Base-by-base conservation (phyloP, 2,888 invertebrate species). In the Epirrita christyi region DNA sequence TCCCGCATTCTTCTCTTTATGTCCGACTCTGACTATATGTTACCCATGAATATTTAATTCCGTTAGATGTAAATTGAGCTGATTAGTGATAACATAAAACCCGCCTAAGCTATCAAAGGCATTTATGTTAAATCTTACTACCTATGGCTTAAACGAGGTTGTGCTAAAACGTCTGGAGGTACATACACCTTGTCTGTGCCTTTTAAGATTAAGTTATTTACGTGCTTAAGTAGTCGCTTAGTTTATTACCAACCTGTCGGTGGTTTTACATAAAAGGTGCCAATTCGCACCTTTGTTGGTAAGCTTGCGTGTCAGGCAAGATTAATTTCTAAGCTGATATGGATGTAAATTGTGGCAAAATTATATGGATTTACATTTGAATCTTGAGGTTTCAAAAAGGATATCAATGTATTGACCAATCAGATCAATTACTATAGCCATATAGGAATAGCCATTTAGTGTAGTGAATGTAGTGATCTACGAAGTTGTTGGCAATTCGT, bases 1-100 rank as follows among this genome's bases (percentile, higher is more conserved):
- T 73, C 65, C 68, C 73, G 73, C 84, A 84, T 83, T 82, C 83
- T 79, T 61, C 67, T 69, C 50, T 55, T 60, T 67, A 56, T 3
- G 21, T 55, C 52, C 59, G 59, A 47, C 60, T 57, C 47, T 2
- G 21, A 51, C 52, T 47, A 59, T 56, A 55, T 40, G 48, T 51
- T 53, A 57, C 56, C 42, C 37, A 58, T 59, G 56, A 65, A 65
- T 63, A 62, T 61, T 60, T 63, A 41, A 63, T 53, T 52, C 45
- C 42, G 51, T 55, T 59, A 59, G 11, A 46, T 42, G 55, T 57
- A 61, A 59, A 55, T 59, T 38, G 40, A 29, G 11, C 34, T 42
- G 44, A 13, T 48, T 28, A 9, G 28, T 14, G 11, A 37, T 55
- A 52, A 59, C 36, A 37, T 48, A 50, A 37, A 13, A 21, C 38